A percentile compares a stretch with the other conserved stretches of the same genome.
Conservation (phyloP, 1,140 invertebrate species). For the Zaprionus nigranus region DNA sequence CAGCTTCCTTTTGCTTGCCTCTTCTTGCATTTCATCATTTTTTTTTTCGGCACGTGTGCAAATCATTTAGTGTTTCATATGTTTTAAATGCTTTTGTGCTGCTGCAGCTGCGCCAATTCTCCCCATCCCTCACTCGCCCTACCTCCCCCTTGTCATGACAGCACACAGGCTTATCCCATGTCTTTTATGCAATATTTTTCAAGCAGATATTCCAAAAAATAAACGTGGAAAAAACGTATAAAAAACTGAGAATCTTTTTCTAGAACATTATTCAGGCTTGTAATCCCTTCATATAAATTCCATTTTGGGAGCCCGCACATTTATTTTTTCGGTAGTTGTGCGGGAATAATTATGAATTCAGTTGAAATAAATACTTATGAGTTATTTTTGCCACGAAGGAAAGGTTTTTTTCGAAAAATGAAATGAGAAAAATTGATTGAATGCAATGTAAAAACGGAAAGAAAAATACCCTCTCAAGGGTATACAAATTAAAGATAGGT, state of each 20-base stretch:
- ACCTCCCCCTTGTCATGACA: neutral
- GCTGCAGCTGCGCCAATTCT: conserved; percentile 21
- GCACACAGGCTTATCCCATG: too few species aligned
- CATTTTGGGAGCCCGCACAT: neutral
- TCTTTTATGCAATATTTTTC: too few species aligned
- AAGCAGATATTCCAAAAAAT: neutral
- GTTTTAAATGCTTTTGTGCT: conserved; percentile 35
- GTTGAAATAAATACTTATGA: too few species aligned
- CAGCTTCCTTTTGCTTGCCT: conserved; percentile 4
- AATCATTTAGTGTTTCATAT: conserved; percentile 48
- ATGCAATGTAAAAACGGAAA: too few species aligned
- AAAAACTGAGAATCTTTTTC: neutral
- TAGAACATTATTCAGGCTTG: neutral
- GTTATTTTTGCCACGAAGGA: too few species aligned
- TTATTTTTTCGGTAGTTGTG: too few species aligned
- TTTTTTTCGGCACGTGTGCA: conserved; percentile 38
- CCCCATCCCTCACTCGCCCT: neutral
- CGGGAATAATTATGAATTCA: too few species aligned
- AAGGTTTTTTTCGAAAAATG: too few species aligned
- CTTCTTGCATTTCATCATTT: conserved; percentile 6
- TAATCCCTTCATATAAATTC: neutral
- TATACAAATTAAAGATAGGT: too few species aligned
- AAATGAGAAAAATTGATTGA: too few species aligned
- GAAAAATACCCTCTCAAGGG: too few species aligned
- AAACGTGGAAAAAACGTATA: neutral